A percentile compares a stretch with the other conserved stretches of the same genome.
These are phyloP conservation scores for Gobio gobio DNA, from an alignment of 2,113 vertebrate species.

Conservation along the genomic window DNA sequence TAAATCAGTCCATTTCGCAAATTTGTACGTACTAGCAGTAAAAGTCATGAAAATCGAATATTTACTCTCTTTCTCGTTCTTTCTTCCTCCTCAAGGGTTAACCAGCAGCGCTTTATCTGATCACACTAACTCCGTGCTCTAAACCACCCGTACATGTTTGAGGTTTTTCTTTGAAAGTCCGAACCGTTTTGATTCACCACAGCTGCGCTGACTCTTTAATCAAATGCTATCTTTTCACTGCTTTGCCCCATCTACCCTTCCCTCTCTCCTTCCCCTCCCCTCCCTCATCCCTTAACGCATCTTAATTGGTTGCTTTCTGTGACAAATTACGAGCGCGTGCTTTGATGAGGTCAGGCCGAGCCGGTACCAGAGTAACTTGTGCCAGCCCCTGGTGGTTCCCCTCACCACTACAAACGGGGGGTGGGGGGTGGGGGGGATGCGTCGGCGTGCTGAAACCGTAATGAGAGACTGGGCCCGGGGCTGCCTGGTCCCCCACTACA, in stretches of 20 bases:
- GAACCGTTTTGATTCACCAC: conserved; percentile 89
- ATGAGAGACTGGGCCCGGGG: conserved; percentile 49
- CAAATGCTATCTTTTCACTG: conserved; percentile 94
- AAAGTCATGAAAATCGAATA: neutral
- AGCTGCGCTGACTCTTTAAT: conserved; percentile 95
- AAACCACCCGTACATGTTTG: conserved; percentile 65
- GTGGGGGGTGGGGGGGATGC: neutral
- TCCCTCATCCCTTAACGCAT: conserved; percentile 86
- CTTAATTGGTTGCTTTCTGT: conserved; percentile 99
- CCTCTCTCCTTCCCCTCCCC: conserved; percentile 50
- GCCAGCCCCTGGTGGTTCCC: conserved; percentile 84
- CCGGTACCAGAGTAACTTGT: conserved; percentile 89
- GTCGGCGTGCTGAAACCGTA: conserved; percentile 29
- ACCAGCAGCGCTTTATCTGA: conserved; percentile 69
- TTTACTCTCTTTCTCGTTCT: neutral
- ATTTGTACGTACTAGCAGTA: neutral
- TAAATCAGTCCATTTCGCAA: neutral
- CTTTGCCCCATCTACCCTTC: conserved; percentile 59
- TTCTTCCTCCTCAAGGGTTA: conserved; percentile 67
- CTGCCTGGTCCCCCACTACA: conserved; percentile 24
- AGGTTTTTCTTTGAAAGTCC: conserved; percentile 82
- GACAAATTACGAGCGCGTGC: conserved; percentile 98
- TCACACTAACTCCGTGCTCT: conserved; percentile 10
- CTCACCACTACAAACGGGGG: conserved; percentile 57
- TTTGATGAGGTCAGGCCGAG: conserved; percentile 98